Evolutionary conservation across 2,888 invertebrate species (phyloP), one percentile per base, ranked within the genome.

Genomic region (Diaperis boleti): DNA sequence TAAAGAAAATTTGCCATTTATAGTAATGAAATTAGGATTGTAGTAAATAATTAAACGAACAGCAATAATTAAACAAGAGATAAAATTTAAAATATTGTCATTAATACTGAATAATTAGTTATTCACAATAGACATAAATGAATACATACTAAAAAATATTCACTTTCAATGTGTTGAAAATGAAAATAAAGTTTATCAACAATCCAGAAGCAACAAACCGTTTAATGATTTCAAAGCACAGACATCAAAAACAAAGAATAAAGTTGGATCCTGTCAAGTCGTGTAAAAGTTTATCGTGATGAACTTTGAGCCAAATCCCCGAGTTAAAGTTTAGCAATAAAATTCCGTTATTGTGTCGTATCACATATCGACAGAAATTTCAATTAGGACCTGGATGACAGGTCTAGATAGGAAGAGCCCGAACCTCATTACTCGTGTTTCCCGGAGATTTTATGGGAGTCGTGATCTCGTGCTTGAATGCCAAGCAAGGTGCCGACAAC

Each of bases 281-380:
- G 20, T 37, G 11, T 42, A 7, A 1, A 17, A 17, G 8, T 55
- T 55, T 5, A 5, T 11, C 3, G 11, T 26, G 55, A 55, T 17
- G 31, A 42, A 44, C 29, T 35, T 56, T 20, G n/a, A 10, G 44
- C 29, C n/a, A 44, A 44, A 45, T 45, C 45, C 35, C 2, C n/a
- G 35, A 33, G 20, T 56, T 56, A 56, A 60, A 60, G 29, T 60
- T 60, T 44, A 1, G 42, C 44, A 60, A 60, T 60, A 60, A 60
- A 60, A 60, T 42, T 52, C 42, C 8, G 26, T 49, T 49, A 47
- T 20, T 50, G 42, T 42, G 17, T 14, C 31, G 17, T 45, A 20
- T 59, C 54, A 45, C 31, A 61, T 61, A 47, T 62, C 57, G 29
- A 39, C 22, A 14, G 45, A 62, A 57, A 57, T 62, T 62, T 57